Conservation (phyloP, 2,113 vertebrate genomes). For the Nesospiza acunhae region DNA sequence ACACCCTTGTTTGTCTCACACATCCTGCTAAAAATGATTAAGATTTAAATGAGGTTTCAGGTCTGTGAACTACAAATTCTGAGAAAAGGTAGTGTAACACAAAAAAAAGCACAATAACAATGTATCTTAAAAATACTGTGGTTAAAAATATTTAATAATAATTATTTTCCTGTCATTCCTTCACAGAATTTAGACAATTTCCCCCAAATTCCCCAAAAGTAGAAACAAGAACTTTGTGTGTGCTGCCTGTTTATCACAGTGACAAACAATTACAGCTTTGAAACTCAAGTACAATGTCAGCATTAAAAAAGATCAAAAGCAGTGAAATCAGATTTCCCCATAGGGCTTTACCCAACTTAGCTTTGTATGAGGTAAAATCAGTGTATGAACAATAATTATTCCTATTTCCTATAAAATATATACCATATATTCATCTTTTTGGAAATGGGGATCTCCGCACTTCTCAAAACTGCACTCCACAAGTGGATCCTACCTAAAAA, state of each 20-base stretch:
- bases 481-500: not conserved
- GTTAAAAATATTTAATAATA: not conserved
- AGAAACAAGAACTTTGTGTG: not conserved
- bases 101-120: not conserved
- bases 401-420: not conserved
- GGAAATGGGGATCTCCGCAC: not conserved
- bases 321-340: not conserved
- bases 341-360: not conserved
- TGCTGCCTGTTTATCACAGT: not conserved
- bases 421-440: not conserved
- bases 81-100: not conserved
- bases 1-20: constrained; percentile 3
- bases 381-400: not conserved
- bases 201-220: not conserved
- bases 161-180: not conserved
- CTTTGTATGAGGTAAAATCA: not conserved
- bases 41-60: constrained; percentile 9
- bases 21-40: constrained; percentile 33
- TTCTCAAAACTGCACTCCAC: not conserved
- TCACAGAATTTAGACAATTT: not conserved
- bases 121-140: not conserved
- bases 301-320: not conserved
- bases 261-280: not conserved
- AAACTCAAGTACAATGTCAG: not conserved
- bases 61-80: not conserved